Percentiles rank a stretch among this genome's conserved stretches.
These are phyloP conservation scores for Aromia moschata DNA, from an alignment of 2,888 invertebrate species.

Conservation along the genomic window DNA sequence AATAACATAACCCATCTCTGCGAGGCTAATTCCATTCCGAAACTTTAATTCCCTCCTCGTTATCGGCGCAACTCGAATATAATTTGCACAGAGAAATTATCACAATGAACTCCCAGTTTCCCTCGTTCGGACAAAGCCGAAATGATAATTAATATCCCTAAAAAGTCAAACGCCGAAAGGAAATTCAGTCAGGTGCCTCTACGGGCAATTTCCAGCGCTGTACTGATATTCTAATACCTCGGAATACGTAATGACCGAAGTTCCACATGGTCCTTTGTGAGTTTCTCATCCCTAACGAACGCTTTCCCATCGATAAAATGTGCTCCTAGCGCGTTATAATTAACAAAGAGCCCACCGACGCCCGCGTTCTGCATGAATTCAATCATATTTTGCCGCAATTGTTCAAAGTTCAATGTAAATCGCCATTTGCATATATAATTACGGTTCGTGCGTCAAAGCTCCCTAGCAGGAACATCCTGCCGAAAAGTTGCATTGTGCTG, in stretches of 20 bases:
- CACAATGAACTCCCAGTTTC: no score
- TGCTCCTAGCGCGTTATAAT: slow-evolving; percentile 50
- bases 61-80: no score
- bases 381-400: slow-evolving; percentile 55
- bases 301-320: slow-evolving; percentile 43
- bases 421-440: slow-evolving; percentile 62
- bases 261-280: slow-evolving; percentile 45
- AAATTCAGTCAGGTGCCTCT: slow-evolving; percentile 40
- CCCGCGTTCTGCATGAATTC: slow-evolving; percentile 46
- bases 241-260: slow-evolving; percentile 40
- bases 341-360: slow-evolving; percentile 59
- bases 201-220: slow-evolving; percentile 30
- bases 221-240: slow-evolving; percentile 31
- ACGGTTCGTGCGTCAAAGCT: slow-evolving; percentile 53
- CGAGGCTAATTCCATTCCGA: no score
- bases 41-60: no score
- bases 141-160: slow-evolving; percentile 24
- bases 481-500: slow-evolving; percentile 47
- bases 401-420: slow-evolving; percentile 62
- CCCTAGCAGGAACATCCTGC: slow-evolving; percentile 37
- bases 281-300: slow-evolving; percentile 42
- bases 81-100: no score
- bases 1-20: no score
- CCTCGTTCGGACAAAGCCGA: not conserved
- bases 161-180: slow-evolving; percentile 33